phyloP scores from a whole-genome alignment of 1,140 invertebrate genomes.

The Fopius arisanus region DNA sequence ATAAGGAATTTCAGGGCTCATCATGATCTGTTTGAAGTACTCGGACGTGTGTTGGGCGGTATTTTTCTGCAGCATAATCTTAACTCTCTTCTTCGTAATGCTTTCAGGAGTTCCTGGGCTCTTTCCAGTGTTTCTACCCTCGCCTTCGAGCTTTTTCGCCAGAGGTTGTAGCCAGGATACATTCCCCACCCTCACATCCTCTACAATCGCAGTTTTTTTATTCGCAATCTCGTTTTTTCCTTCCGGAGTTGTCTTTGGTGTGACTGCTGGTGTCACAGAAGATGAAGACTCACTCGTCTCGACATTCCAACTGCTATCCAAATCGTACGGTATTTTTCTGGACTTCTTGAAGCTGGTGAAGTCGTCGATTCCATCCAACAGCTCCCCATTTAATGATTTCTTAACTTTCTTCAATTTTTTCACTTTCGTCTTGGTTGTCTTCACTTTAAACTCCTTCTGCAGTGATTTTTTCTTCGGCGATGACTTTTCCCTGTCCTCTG shows the following conservation, averaged over 20 bases:
- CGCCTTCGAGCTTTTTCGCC: slow-evolving; percentile 34
- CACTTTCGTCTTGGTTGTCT: slow-evolving; percentile 31
- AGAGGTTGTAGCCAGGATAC: slow-evolving; percentile 39
- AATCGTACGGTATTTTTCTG: slow-evolving; percentile 20
- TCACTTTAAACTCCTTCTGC: slow-evolving; percentile 19
- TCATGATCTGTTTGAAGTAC: slow-evolving; percentile 72
- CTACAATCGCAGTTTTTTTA: background rate
- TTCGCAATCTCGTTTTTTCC: background rate
- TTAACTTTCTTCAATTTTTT: slow-evolving; percentile 26
- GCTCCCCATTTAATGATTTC: slow-evolving; percentile 17
- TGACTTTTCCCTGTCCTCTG: background rate
- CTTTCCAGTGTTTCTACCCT: slow-evolving; percentile 6
- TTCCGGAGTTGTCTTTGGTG: background rate
- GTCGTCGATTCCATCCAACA: slow-evolving; percentile 26
- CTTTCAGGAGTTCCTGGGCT: background rate
- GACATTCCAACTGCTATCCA: slow-evolving; percentile 35
- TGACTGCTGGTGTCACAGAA: slow-evolving; percentile 13
- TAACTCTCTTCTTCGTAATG: slow-evolving; percentile 65
- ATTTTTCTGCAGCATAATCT: slow-evolving; percentile 74
- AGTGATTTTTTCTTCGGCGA: slow-evolving; percentile 10
- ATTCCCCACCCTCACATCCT: slow-evolving; percentile 19
- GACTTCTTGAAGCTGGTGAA: slow-evolving; percentile 14
- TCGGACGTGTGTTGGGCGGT: slow-evolving; percentile 73
- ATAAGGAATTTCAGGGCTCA: slow-evolving; percentile 77
- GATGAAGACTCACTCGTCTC: slow-evolving; percentile 22